Percentiles rank a stretch among this genome's conserved stretches.
phyloP scores from a whole-genome alignment of 2,113 vertebrate species.

The Mesembrinibis cayennensis region DNA sequence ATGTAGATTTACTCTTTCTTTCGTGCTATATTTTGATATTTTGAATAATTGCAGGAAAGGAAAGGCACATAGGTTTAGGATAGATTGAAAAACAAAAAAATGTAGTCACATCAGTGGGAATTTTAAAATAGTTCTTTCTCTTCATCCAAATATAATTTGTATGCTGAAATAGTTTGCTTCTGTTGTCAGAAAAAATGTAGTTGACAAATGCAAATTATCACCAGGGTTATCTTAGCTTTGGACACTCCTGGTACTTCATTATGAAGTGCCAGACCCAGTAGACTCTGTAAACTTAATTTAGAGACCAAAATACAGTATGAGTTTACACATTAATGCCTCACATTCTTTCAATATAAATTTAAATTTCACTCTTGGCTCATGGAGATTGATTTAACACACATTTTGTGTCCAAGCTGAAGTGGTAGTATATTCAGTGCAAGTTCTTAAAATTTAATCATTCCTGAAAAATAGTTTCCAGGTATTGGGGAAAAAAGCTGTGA shows the following conservation, averaged over 20 bases:
- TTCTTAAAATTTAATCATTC: neutral
- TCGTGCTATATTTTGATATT: neutral
- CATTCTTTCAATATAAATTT: constrained; percentile 13
- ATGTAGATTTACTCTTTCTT: neutral
- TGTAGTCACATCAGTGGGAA: neutral
- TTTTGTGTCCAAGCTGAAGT: neutral
- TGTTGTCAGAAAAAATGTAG: constrained; percentile 19
- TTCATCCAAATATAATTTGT: neutral
- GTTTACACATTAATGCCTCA: neutral
- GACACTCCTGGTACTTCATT: neutral
- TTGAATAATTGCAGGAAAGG: neutral
- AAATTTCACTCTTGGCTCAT: neutral
- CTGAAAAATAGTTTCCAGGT: neutral
- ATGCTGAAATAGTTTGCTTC: constrained; percentile 7
- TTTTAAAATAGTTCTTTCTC: neutral
- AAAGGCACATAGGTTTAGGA: neutral
- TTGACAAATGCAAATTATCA: constrained; percentile 26
- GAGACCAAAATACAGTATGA: neutral
- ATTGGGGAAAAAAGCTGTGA: neutral
- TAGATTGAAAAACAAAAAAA: neutral
- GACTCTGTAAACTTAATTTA: constrained; percentile 7
- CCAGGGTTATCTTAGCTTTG: constrained; percentile 11
- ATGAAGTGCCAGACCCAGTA: neutral
- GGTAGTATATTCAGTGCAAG: neutral
- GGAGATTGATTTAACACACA: neutral